Evolutionary conservation across 1,140 invertebrate genomes (phyloP).

Genomic region (Papilio glaucus): DNA sequence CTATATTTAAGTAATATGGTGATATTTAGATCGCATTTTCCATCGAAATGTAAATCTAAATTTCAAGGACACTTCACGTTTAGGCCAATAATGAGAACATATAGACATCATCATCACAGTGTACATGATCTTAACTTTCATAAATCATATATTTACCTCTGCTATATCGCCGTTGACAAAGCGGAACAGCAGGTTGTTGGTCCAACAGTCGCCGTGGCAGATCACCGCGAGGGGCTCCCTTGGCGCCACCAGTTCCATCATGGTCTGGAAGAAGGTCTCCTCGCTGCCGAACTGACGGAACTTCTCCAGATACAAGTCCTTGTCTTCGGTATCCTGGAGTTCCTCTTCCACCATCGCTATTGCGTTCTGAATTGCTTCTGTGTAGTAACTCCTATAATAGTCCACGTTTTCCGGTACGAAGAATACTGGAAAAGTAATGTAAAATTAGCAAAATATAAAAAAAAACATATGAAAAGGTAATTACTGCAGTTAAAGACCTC

Average conservation of each 20-base stretch:
- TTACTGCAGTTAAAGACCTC: no score
- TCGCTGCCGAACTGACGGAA: conserved; percentile 85
- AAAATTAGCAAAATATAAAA: no score
- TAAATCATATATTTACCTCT: conserved; percentile 79
- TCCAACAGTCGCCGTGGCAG: conserved; percentile 90
- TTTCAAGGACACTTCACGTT: no score
- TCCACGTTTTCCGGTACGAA: conserved; percentile 87
- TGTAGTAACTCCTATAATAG: conserved; percentile 89
- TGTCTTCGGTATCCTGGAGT: conserved; percentile 78
- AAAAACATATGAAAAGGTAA: no score
- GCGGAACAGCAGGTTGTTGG: conserved; percentile 88
- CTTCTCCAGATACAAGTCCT: conserved; percentile 85
- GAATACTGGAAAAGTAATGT: conserved; percentile 69
- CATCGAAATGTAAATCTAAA: no score
- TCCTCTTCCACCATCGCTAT: conserved; percentile 86
- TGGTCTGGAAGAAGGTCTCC: conserved; percentile 87
- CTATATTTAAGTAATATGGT: no score
- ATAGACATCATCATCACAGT: no score
- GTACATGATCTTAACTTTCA: no score
- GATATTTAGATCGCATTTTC: no score
- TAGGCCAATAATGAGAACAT: no score
- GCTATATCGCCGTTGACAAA: conserved; percentile 81
- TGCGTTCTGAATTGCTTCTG: conserved; percentile 86
- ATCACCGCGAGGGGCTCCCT: conserved; percentile 87
- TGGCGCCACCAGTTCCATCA: conserved; percentile 86